Conservation (phyloP, 2,888 invertebrate species). For the Tholera decimalis region DNA sequence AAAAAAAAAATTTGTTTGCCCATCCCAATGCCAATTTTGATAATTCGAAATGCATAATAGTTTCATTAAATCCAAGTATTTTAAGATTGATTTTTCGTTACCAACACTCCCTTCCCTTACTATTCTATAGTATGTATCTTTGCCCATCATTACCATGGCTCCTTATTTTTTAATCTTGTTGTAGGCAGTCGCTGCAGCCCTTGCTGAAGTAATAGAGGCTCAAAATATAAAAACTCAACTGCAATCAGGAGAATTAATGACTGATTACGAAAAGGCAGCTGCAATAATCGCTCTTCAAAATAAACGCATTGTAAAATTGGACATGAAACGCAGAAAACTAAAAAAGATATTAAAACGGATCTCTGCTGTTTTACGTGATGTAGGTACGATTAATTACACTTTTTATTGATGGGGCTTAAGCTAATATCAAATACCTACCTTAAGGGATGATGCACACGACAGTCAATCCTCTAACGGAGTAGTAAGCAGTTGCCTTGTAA, state of each 20-base stretch:
- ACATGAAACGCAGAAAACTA: slow-evolving; percentile 1
- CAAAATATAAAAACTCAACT: background rate
- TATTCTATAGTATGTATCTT: background rate
- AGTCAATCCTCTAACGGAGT: slow-evolving; percentile 15
- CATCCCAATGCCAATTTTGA: background rate
- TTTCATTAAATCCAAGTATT: slow-evolving; percentile 1
- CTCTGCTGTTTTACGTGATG: slow-evolving; percentile 19
- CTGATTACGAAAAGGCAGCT: slow-evolving; percentile 1
- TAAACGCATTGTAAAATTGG: slow-evolving; percentile 17
- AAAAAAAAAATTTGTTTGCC: too few relatives aligned
- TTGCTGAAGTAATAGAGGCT: slow-evolving; percentile 22
- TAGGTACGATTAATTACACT: slow-evolving; percentile 18
- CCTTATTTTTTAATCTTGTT: slow-evolving; percentile 37
- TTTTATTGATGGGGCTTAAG: slow-evolving; percentile 7
- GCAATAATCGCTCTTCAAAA: slow-evolving; percentile 37
- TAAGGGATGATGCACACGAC: slow-evolving; percentile 8
- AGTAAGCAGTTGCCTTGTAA: slow-evolving; percentile 24
- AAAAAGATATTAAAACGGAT: slow-evolving; percentile 25
- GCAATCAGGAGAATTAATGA: slow-evolving; percentile 22
- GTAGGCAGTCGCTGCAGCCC: slow-evolving; percentile 20
- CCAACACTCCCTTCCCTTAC: slow-evolving; percentile 12
- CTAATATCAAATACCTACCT: background rate
- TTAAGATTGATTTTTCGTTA: background rate
- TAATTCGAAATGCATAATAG: background rate
- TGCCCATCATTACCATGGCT: slow-evolving; percentile 10